Evolutionary conservation across 2,113 vertebrate species (phyloP), one percentile per base, ranked within the genome.

Genomic region (Rafetus swinhoei): DNA sequence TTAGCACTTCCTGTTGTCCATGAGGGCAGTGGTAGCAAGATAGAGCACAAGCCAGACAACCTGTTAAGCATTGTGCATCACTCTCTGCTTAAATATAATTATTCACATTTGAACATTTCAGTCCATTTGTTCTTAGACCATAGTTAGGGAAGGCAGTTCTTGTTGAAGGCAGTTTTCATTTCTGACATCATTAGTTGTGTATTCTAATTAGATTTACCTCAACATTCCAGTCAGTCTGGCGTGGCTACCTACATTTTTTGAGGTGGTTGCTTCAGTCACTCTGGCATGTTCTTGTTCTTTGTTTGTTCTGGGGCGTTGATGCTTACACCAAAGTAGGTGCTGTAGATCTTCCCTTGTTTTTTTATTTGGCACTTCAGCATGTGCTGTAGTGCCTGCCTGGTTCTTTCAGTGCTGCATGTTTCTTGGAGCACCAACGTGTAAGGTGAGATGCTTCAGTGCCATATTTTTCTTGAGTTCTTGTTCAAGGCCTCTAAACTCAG

Each of bases 1-100:
- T 87, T 90, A 91, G 57, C 82, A 90, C 86, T 59, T 92, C 85
- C 84, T 93, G 81, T 92, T 91, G 79, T 56, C 90, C 84, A 82
- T 92, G 89, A 79, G 84, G 86, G 80, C 86, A 85, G 82, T 35
- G 59, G 80, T 65, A 90, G 52, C 5, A 45, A 6, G 6, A 21
- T 79, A 86, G 93, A 86, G 10, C 81, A 80, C 65, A 57, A 65
- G 69, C 85, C 89, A 65, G 65, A 4, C 15, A 77, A 56, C 18
- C 56, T 65, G 50, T 25, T 96, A 87, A 81, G 72, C 81, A 56
- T 39, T 57, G 0, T 65, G 72, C 18, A 56, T 91, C 81, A 59
- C 74, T 45, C 35, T 81, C 53, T 80, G 29, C 45, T 81, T 35
- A 21, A 0, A 9, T 14, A 16, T 65, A 76, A 60, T 29, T 50